Base-by-base conservation (phyloP, 2,888 invertebrate species). In the Hermaeophaga mercurialis region DNA sequence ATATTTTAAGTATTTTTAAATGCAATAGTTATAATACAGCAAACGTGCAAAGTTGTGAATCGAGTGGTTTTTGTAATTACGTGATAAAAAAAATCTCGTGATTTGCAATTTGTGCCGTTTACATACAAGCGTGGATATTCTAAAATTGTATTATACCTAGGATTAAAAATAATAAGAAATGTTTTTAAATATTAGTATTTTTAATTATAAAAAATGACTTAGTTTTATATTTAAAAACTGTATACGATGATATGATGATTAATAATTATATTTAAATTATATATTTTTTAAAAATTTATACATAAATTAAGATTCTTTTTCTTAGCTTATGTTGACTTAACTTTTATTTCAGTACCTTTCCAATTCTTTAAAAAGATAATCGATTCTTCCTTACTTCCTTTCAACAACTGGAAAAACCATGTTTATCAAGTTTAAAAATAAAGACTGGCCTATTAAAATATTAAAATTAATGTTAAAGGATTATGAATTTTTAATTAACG, bases 111-210 rank as follows among this genome's bases (percentile, higher is more conserved):
- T 4, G 5, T 3, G 39, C n/a, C 17, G 14, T 38, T 39, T 18
- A 39, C 15, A 15, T 19, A n/a, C 39, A 22, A 43, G 43, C 43
- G 43, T 43, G 15, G 12, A 43, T 14, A 43, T 43, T 43, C 43
- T 43, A 43, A 43, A 43, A 11, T 12, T 43, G 43, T 43, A 43
- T 12, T 11, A 43, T 24, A 14, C 14, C 1, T 43, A 43, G 14
- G 5, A 9, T 24, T 43, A 18, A 24, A 7, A 5, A 15, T 5
- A n/a, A 15, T 15, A 15, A 22, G 6, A 19, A 19, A n/a, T 41
- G 24, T 24, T 11, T 11, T 5, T 39, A 39, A 3, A 19, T 39
- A 19, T 2, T 19, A 39, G 11, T 39, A 39, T 39, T 39, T 39
- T 39, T 39, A n/a, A 39, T 19, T 9, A 12, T 19, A 11, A 39